Evolutionary conservation across 2,888 invertebrate species (phyloP), one percentile per base, ranked within the genome.

Genomic region (Glaucopsyche alexis): DNA sequence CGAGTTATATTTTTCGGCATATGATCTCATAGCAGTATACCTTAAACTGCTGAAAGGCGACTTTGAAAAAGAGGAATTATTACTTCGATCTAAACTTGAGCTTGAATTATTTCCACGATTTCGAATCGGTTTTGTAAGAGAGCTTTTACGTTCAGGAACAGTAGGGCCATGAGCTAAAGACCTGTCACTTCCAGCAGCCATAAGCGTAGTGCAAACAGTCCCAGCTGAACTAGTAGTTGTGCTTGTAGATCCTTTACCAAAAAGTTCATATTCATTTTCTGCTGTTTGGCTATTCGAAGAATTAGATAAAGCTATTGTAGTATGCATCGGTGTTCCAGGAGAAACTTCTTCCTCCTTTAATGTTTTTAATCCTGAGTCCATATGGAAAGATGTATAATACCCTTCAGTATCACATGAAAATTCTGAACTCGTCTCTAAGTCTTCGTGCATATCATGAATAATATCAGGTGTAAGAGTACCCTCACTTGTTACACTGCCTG

Each of bases 391-490:
- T 0, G 99, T 99, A 86, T 98, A 99, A 87, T 99, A 99, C 8
- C 99, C 99, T 89, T 99, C 99, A 1, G 98, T 98, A 84, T 99
- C 99, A 84, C 98, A 97, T 2, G 98, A 98, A 87, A 98, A 98
- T 74, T 98, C 97, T 0, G 98, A 98, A 79, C 97, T 96, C 0
- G 96, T 97, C 89, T 98, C 98, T 71, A 96, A 95, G 84, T 98
- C 97, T 85, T 97, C 97, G 78, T 96, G 95, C 77, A 96, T 93
- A 84, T 97, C 95, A 80, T 96, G 95, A 76, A 96, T 96, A 71
- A 96, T 95, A 87, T 98, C 96, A 71, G 97, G 97, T 1, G 97
- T 97, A 49, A 97, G 91, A 6, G 97, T 97, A 40, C 97, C 97
- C 88, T 97, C 97, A 80, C 97, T 97, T 1, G 97, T 97, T 0